Base-by-base conservation (phyloP, 2,888 invertebrate species). In the Oxyscelio sp. region DNA sequence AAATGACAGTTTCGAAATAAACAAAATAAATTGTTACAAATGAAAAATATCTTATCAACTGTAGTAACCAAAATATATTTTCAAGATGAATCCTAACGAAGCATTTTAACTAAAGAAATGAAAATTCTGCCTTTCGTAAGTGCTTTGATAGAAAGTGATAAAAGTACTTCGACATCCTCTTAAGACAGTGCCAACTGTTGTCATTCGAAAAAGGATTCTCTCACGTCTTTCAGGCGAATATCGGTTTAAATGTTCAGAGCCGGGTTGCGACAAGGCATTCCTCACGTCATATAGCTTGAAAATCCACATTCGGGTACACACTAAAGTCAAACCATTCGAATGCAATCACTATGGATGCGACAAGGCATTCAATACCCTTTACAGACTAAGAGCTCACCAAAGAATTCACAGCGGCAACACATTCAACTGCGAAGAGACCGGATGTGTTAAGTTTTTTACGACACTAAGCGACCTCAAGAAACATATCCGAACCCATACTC, bases 391-490 rank as follows among this genome's bases (percentile, higher is more conserved):
- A 94, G 98, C 98, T 66, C 99, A 99, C 94, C 97, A 98, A 94
- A 96, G 99, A 89, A 95, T 99, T 78, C 99, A 99, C 95, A 98
- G 97, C 92, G 99, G 99, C 9, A 97, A 98, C 93, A 99, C 99
- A 6, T 99, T 99, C 94, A 98, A 99, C 95, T 99, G 99, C 94
- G 96, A 96, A 90, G 96, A 96, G 83, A 95, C 95, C 74, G 97
- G 97, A 66, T 99, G 99, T 92, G 95, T 96, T 83, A 99, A 99
- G 94, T 98, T 97, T 94, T 99, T 99, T 94, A 99, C 99, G 8
- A 99, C 99, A 17, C 95, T 98, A 84, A 98, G 98, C 94, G 99
- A 99, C 95, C 96, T 99, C 89, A 98, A 98, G 95, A 99, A 99
- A 95, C 99, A 99, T 94, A 96, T 96, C 90, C 96, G 98, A 80